Evolutionary conservation across 2,797 vertebrate genomes (phyloP).

Genomic region (Helicolenus hilgendorfi): DNA sequence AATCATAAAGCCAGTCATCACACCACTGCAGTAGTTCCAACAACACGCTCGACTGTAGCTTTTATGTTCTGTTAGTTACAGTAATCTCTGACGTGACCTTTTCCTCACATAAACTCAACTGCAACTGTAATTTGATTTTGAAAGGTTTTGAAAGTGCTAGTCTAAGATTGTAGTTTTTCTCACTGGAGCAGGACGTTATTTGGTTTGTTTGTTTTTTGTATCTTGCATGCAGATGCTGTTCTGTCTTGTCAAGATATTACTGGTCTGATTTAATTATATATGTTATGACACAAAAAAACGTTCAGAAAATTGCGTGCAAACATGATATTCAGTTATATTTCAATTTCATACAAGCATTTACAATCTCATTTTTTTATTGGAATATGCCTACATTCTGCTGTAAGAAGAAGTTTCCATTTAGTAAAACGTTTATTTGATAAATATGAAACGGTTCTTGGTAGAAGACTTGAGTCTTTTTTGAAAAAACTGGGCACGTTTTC

Average conservation of each 20-base stretch:
- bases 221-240: constrained; percentile 71
- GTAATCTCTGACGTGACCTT: background rate
- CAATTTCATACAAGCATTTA: background rate
- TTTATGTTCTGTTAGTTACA: background rate
- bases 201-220: constrained; percentile 5
- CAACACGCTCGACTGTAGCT: background rate
- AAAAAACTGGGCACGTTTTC: constrained; percentile 7
- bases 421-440: background rate
- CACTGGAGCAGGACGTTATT: background rate
- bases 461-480: background rate
- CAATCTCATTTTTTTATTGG: background rate
- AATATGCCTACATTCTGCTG: background rate
- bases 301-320: background rate
- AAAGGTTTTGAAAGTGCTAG: background rate
- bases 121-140: background rate
- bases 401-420: background rate
- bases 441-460: background rate
- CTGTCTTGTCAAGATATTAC: constrained; percentile 42
- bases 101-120: background rate
- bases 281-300: background rate
- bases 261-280: background rate
- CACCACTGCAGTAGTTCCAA: background rate
- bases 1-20: too few relatives aligned
- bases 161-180: background rate
- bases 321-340: background rate